Evolutionary conservation across 2,797 vertebrate genomes (phyloP).

Genomic region (Choloepus didactylus): DNA sequence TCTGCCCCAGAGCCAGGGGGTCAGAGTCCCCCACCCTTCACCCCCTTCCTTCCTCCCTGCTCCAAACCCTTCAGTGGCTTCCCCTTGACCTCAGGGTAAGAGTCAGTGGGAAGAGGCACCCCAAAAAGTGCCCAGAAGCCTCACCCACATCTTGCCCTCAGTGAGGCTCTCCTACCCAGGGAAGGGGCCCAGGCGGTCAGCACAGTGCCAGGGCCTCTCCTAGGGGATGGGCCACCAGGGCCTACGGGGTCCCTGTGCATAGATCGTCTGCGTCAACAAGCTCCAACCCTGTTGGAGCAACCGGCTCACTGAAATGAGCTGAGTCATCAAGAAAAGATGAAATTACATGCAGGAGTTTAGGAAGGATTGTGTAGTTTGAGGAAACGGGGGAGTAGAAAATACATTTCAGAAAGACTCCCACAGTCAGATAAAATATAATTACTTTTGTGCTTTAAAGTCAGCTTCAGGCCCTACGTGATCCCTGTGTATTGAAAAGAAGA

Average conservation of each 20-base stretch:
- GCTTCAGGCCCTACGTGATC: not conserved
- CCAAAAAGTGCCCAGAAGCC: not conserved
- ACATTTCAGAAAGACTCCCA: slow-evolving; percentile 15
- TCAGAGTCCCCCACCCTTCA: not conserved
- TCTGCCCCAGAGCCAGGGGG: not conserved
- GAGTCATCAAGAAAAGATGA: slow-evolving; percentile 40
- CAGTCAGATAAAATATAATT: slow-evolving; percentile 22
- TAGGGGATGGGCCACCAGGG: not conserved
- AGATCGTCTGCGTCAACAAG: not conserved
- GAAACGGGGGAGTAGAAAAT: not conserved
- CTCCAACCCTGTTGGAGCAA: not conserved
- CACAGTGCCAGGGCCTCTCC: not conserved
- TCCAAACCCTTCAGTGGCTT: not conserved
- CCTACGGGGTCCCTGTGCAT: not conserved
- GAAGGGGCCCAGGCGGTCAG: not conserved
- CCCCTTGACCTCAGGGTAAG: not conserved
- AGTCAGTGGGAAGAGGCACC: not conserved
- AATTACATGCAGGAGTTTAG: not conserved
- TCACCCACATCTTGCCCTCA: not conserved
- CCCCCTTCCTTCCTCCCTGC: not conserved
- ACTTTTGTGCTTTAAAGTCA: not conserved
- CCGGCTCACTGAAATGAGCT: not conserved
- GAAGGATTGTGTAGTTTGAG: not conserved
- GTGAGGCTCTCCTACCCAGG: not conserved
- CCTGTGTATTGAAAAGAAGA: not conserved